Evolutionary conservation across 2,888 invertebrate species (phyloP).

Genomic region (Leucophenga montana): DNA sequence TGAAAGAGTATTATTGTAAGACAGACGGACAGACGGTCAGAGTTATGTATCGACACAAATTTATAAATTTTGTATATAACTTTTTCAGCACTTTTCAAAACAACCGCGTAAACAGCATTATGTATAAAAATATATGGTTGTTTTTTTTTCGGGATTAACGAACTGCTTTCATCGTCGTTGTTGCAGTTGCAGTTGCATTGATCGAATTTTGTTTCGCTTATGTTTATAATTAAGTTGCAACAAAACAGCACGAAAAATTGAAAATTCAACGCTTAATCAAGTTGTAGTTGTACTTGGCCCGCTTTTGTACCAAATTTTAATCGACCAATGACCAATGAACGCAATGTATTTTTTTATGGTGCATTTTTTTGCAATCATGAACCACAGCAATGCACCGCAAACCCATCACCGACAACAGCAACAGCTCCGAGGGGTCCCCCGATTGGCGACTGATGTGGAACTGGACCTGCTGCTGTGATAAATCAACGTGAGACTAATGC

Average conservation of each 20-base stretch:
- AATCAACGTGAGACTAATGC: conserved; percentile 71
- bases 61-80: too few species aligned
- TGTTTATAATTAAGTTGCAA: conserved; percentile 23
- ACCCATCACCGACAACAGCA: too few species aligned
- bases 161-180: too few species aligned
- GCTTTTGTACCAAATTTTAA: background rate
- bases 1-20: too few species aligned
- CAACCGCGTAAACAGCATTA: background rate
- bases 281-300: conserved; percentile 12
- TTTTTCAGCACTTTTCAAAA: background rate
- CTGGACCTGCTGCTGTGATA: conserved; percentile 61
- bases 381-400: too few species aligned
- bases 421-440: too few species aligned
- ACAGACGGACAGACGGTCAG: background rate
- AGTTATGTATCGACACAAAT: too few species aligned
- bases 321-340: conserved; percentile 20
- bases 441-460: background rate
- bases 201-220: background rate
- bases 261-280: too few species aligned
- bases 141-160: background rate
- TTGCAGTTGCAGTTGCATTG: too few species aligned
- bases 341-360: too few species aligned
- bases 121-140: background rate
- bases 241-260: too few species aligned
- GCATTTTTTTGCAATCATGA: too few species aligned